phyloP scores from a whole-genome alignment of 2,797 vertebrate genomes.

The Phalloptychus januarius region DNA sequence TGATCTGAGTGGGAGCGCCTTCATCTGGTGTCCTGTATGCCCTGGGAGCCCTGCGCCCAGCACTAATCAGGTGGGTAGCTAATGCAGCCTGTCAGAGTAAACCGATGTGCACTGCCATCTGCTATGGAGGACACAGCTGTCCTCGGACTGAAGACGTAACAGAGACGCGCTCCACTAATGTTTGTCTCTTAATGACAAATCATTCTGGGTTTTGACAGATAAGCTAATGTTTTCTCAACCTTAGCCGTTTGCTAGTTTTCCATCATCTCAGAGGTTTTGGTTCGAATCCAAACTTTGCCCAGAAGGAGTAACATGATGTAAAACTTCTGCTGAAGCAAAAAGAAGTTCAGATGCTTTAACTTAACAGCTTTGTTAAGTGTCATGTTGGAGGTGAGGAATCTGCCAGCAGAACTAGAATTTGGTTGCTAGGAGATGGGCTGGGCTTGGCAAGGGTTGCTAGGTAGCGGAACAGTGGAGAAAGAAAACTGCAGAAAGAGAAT shows the following conservation, averaged over 20 bases:
- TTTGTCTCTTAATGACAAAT: background rate
- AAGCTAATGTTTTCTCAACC: background rate
- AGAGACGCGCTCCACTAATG: background rate
- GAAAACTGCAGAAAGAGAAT: too few species aligned
- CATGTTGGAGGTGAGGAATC: too few species aligned
- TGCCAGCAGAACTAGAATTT: too few species aligned
- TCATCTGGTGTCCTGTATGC: slow-evolving; percentile 74
- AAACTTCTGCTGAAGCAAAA: background rate
- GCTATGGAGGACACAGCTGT: slow-evolving; percentile 8
- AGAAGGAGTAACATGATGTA: background rate
- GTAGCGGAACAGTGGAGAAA: too few species aligned
- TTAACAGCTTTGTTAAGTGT: background rate
- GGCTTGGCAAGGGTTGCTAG: too few species aligned
- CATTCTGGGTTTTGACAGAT: background rate
- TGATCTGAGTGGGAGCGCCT: slow-evolving; percentile 60
- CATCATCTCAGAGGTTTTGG: background rate
- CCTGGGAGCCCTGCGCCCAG: slow-evolving; percentile 64
- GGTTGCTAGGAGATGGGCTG: too few species aligned
- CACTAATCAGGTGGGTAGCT: slow-evolving; percentile 72
- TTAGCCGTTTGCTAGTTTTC: background rate
- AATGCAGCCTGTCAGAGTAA: slow-evolving; percentile 11
- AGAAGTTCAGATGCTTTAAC: background rate
- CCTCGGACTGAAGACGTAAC: slow-evolving; percentile 1
- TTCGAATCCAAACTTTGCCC: background rate
- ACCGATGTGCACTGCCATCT: slow-evolving; percentile 9